Base-by-base conservation (phyloP, 1,140 invertebrate species). In the Drosophila ambigua region DNA sequence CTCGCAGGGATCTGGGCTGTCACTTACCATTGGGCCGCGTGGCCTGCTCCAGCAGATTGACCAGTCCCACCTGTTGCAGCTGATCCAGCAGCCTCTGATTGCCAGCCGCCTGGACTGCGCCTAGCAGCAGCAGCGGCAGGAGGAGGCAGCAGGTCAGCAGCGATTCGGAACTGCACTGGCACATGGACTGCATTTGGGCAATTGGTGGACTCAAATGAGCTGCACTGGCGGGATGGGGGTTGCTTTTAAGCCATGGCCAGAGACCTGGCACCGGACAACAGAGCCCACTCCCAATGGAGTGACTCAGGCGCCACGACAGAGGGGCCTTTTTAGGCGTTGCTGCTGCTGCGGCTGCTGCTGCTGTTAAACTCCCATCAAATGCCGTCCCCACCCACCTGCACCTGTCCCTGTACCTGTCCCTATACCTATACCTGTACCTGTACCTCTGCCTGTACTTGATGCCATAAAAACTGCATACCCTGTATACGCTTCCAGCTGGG, bases 1-100 rank as follows among this genome's bases (percentile, higher is more conserved):
- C n/a, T 20, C 35, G 11, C 4, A 1, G 1, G 23, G 16, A 48
- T 13, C 11, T 39, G 8, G 15, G 16, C 1, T 8, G 16, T 0
- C 15, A 41, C 73, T 60, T 6, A 89, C 84, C 84, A 66, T 67
- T 83, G 0, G 79, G 84, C 3, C 74, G 62, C 4, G 66, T n/a
- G 5, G 55, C 35, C 54, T 72, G 66, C 15, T 89, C 77, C 0
- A 89, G 13, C 1, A 83, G n/a, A 49, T 89, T 89, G n/a, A 67
- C 55, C 5, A 89, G 13, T 7, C 84, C 84, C 63, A 80, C 51
- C 44, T 84, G 62, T 26, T 67, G 78, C 2, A 89, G 26, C 55
- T 88, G 76, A 0, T 76, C 48, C 11, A 88, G 28, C 9, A 87
- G 15, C 11, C 77, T 43, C 4, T 45, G 43, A n/a, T 53, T 63